Evolutionary conservation across 2,888 invertebrate genomes (phyloP), one percentile per base, ranked within the genome.

Genomic region (Dysmachus trigonus): DNA sequence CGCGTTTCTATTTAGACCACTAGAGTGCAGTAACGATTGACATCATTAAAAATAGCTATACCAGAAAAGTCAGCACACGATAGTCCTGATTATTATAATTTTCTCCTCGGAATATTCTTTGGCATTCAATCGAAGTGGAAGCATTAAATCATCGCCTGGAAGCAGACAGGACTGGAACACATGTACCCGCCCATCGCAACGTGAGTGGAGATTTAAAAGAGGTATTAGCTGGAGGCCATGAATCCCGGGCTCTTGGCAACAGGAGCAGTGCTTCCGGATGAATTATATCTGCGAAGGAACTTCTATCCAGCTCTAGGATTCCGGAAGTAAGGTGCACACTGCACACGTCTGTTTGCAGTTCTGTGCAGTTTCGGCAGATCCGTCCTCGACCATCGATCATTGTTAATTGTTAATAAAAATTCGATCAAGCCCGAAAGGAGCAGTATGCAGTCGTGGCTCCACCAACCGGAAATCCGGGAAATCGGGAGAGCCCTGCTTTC

Each of bases 321-420:
- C 7, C 41, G 73, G 47, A n/a, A 41, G 22, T 62, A 62, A 22
- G 62, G 18, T 62, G 62, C 62, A 62, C 22, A 22, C 18, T 76
- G 76, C 41, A 77, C 77, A 77, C 51, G 77, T 77, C 30, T 47
- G 8, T 77, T 47, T 62, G n/a, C 31, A 76, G 22, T 27, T 62
- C 22, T 22, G 10, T 22, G 62, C 27, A 62, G 27, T 62, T 77
- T 47, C 77, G 47, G 47, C 62, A 62, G 22, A 22, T 62, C 22
- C 18, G 47, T 77, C 47, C 27, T 47, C 13, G 41, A 7, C 30
- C 77, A 77, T 77, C 77, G 77, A 77, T 77, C 77, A 77, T 77
- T 47, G 77, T 77, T 77, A 77, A 77, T 77, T 77, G 77, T 77
- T 77, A 77, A 77, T 77, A 77, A 77, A 77, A 77, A 77, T 47